Conservation (phyloP, 2,888 invertebrate species). For the Unio pictorum region DNA sequence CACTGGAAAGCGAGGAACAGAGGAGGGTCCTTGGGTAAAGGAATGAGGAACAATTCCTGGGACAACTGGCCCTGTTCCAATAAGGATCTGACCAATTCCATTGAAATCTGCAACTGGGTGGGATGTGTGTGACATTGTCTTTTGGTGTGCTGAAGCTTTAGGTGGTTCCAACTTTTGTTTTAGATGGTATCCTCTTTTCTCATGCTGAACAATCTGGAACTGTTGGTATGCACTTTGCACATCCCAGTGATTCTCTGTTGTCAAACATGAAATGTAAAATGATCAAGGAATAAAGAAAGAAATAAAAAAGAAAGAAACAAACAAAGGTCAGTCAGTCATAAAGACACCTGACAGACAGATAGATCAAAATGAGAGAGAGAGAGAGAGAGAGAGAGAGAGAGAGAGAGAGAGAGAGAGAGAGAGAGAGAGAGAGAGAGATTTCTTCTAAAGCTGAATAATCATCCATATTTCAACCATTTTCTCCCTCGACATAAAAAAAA, state of each 20-base stretch:
- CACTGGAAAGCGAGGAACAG: slow-evolving; percentile 1
- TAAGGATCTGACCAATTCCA: slow-evolving; percentile 22
- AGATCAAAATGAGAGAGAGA: too few species aligned
- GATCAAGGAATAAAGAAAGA: too few species aligned
- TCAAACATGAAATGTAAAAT: background rate
- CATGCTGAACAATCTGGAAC: slow-evolving; percentile 18
- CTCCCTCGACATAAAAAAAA: too few species aligned
- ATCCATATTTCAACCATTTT: too few species aligned
- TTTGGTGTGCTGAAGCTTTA: background rate
- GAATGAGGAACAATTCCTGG: slow-evolving; percentile 1
- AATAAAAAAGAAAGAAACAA: too few species aligned
- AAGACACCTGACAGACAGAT: too few species aligned
- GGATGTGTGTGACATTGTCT: slow-evolving; percentile 1
- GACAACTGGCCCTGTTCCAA: slow-evolving; percentile 22
- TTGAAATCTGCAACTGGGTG: slow-evolving; percentile 14
- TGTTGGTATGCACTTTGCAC: slow-evolving; percentile 20
- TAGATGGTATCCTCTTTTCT: slow-evolving; percentile 4
- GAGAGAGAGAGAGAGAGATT: too few species aligned
- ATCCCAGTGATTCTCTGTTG: slow-evolving; percentile 35
- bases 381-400: too few species aligned
- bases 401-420: too few species aligned
- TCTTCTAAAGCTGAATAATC: too few species aligned
- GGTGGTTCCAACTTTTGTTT: slow-evolving; percentile 1
- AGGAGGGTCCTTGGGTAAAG: background rate
- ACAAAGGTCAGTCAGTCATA: too few species aligned